Evolutionary conservation across 2,113 vertebrate genomes (phyloP).

Genomic region (Forbesichthys papilliferus): DNA sequence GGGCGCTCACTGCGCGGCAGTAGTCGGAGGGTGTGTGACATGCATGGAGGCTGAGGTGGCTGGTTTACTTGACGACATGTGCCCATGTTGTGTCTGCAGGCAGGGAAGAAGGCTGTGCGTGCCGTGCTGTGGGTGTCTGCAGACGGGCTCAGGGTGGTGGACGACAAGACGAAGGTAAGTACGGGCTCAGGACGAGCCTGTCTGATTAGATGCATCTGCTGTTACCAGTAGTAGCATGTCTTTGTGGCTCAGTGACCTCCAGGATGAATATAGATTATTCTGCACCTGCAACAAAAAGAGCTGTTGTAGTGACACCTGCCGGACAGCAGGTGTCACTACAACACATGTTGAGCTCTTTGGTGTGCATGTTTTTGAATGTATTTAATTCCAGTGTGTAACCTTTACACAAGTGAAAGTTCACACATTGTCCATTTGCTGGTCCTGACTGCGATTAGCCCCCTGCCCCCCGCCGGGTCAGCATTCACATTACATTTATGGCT

Average conservation of each 20-base stretch:
- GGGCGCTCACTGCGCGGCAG: conserved; percentile 18
- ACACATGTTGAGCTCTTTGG: neutral
- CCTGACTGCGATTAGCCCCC: too few relatives aligned
- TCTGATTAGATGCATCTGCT: neutral
- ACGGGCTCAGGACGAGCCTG: conserved; percentile 1
- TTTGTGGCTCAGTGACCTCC: conserved; percentile 33
- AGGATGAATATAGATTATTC: conserved; percentile 13
- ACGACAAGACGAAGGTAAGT: conserved; percentile 98
- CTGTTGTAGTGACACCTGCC: conserved; percentile 45
- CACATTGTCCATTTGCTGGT: too few relatives aligned
- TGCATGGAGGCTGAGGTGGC: conserved; percentile 3
- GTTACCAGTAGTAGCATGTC: too few relatives aligned
- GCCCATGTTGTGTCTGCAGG: conserved; percentile 77
- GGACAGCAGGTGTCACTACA: conserved; percentile 8
- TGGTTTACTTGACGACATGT: conserved; percentile 30
- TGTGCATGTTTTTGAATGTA: neutral
- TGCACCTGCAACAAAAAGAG: conserved; percentile 41
- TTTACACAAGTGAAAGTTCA: too few relatives aligned
- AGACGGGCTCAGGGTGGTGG: conserved; percentile 95
- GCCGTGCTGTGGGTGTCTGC: conserved; percentile 97
- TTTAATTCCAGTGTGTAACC: neutral
- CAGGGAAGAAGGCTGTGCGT: conserved; percentile 94
- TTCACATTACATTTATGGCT: too few relatives aligned
- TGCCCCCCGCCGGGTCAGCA: too few relatives aligned
- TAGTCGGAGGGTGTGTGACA: conserved; percentile 16